Evolutionary conservation across 2,113 vertebrate genomes (phyloP).

Genomic region (Ondatra zibethicus): DNA sequence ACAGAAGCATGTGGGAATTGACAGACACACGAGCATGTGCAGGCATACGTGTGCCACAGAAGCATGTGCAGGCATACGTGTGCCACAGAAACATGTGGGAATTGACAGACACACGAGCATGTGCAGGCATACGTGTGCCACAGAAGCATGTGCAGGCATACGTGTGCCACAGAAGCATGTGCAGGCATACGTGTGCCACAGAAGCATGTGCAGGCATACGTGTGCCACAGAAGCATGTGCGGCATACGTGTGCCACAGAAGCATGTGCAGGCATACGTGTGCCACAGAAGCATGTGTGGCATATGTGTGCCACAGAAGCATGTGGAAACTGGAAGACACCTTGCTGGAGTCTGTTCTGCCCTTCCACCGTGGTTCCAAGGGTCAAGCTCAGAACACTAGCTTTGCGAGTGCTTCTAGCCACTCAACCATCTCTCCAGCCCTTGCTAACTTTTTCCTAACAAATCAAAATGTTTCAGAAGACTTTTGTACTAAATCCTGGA

Average conservation of each 20-base stretch:
- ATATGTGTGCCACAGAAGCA: background rate
- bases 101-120: too few relatives aligned
- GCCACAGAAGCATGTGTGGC: background rate
- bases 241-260: too few relatives aligned
- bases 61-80: background rate
- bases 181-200: too few relatives aligned
- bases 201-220: background rate
- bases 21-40: too few relatives aligned
- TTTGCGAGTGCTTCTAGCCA: too few relatives aligned
- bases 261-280: background rate
- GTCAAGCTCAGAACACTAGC: background rate
- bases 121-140: too few relatives aligned
- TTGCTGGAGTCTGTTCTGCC: background rate
- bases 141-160: background rate
- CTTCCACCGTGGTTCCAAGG: background rate
- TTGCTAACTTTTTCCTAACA: conserved; percentile 16
- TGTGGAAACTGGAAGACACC: background rate
- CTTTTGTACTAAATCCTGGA: background rate
- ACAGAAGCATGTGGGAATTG: background rate
- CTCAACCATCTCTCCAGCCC: background rate
- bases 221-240: background rate
- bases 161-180: background rate
- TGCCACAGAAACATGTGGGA: background rate
- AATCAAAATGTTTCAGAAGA: conserved; percentile 37
- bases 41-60: too few relatives aligned